Percentiles rank a stretch among this genome's conserved stretches.
Evolutionary conservation across 2,888 invertebrate species (phyloP).

Genomic region (Hirtodrosophila cameraria): DNA sequence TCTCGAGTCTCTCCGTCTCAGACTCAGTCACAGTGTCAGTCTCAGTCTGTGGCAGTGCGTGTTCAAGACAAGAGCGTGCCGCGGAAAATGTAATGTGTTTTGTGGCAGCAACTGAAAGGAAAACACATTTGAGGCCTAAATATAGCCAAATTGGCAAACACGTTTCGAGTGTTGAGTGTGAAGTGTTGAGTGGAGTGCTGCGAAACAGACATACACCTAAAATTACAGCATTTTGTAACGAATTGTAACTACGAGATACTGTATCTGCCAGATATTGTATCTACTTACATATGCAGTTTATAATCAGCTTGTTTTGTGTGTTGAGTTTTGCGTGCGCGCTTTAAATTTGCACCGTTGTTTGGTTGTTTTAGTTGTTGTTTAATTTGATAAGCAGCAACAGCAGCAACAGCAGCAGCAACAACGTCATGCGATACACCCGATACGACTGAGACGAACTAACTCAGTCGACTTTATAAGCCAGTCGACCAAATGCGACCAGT

Average conservation of each 20-base stretch:
- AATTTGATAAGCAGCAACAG: conserved; percentile 57
- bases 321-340: conserved; percentile 37
- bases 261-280: conserved; percentile 11
- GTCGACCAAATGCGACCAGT: conserved; percentile 6
- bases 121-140: conserved; percentile 36
- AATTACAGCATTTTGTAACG: conserved; percentile 53
- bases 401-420: no score
- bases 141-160: conserved; percentile 66
- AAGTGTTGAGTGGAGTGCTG: no score
- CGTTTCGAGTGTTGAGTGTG: conserved; percentile 53
- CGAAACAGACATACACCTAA: conserved; percentile 14
- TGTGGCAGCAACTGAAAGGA: conserved; percentile 15
- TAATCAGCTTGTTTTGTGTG: conserved; percentile 32
- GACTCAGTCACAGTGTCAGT: conserved; percentile 1
- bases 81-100: conserved; percentile 40
- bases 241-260: conserved; percentile 9
- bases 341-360: conserved; percentile 28
- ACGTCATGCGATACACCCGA: conserved; percentile 49
- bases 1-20: background rate
- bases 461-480: conserved; percentile 20
- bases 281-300: conserved; percentile 18
- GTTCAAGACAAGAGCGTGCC: conserved; percentile 48
- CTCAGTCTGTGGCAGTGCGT: conserved; percentile 45
- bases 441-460: conserved; percentile 22
- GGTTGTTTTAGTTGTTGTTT: background rate